Base-by-base conservation (phyloP, 2,113 vertebrate species). In the Nipponia nippon region DNA sequence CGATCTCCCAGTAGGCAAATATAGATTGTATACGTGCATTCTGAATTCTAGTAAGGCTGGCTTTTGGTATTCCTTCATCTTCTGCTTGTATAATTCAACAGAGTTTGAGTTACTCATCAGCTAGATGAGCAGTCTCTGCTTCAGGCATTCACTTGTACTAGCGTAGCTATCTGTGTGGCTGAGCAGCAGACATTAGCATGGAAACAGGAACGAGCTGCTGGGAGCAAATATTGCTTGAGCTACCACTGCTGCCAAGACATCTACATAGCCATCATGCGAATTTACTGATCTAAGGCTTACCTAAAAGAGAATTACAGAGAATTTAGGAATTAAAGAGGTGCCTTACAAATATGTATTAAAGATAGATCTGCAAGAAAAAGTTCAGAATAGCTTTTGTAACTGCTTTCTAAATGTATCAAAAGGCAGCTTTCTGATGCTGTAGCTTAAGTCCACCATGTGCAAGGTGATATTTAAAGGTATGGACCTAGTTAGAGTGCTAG, bases 11-110 rank as follows among this genome's bases (percentile, higher is more conserved):
- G 79, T 16, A 90, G 88, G 79, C 55, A 79, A 67, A 70, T 84
- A 34, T 30, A 66, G 73, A 55, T 91, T 80, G 75, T 13, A 2
- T 77, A 40, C 0, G 0, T 53, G 34, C 40, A 6, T 91, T 84
- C 32, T 59, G 55, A 83, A 38, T 86, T 92, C 55, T 56, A 23
- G 49, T 38, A 78, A 59, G 77, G 50, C 76, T 83, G 79, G 49
- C 83, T 94, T 80, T 83, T 72, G 47, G 18, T 87, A 25, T 92
- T 80, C 61, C 63, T 96, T 75, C 49, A 69, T 95, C 83, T 78
- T 83, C 30, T 89, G 81, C 83, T 89, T 84, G 16, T 93, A 63
- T 91, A 87, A 96, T 96, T 87, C 77, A 82, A 42, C 11, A 15
- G 50, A 71, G 55, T 72, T 88, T 62, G 55, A 91, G 83, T 87